phyloP scores from a whole-genome alignment of 2,113 vertebrate species.

The Hymenochirus boettgeri region DNA sequence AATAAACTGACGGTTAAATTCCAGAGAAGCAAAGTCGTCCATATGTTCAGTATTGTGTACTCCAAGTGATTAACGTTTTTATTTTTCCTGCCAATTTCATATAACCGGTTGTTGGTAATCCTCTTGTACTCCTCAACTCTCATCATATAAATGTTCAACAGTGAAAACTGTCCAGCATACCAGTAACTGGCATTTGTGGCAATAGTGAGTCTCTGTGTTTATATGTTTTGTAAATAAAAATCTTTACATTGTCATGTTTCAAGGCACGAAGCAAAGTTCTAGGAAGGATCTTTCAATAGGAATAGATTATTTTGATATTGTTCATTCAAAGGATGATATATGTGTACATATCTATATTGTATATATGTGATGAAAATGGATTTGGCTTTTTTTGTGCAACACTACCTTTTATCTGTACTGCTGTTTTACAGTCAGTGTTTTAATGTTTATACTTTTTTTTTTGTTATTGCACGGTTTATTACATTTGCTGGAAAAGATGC shows the following conservation, averaged over 20 bases:
- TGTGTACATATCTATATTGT: slow-evolving; percentile 95
- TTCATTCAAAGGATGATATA: slow-evolving; percentile 78
- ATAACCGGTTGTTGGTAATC: too few species aligned
- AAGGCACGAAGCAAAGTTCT: slow-evolving; percentile 63
- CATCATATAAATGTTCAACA: not conserved
- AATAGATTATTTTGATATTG: slow-evolving; percentile 95
- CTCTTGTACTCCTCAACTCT: not conserved
- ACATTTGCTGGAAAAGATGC: slow-evolving; percentile 81
- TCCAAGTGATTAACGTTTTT: too few species aligned
- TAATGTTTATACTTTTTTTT: slow-evolving; percentile 81
- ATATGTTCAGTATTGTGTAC: too few species aligned
- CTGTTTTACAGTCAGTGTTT: slow-evolving; percentile 91
- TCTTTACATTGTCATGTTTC: slow-evolving; percentile 75
- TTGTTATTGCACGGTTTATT: slow-evolving; percentile 93
- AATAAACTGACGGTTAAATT: too few species aligned
- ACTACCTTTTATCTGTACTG: slow-evolving; percentile 84
- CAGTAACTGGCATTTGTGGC: slow-evolving; percentile 66
- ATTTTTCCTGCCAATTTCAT: not conserved
- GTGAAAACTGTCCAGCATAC: slow-evolving; percentile 50
- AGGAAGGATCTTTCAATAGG: slow-evolving; percentile 65
- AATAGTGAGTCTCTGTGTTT: slow-evolving; percentile 76
- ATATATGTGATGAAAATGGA: slow-evolving; percentile 87
- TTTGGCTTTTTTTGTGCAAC: slow-evolving; percentile 81
- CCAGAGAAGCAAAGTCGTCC: too few species aligned
- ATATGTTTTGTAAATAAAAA: slow-evolving; percentile 85